These are phyloP conservation scores for Psammodynastes pulverulentus DNA, from an alignment of 2,113 vertebrate species.

Conservation along the genomic window DNA sequence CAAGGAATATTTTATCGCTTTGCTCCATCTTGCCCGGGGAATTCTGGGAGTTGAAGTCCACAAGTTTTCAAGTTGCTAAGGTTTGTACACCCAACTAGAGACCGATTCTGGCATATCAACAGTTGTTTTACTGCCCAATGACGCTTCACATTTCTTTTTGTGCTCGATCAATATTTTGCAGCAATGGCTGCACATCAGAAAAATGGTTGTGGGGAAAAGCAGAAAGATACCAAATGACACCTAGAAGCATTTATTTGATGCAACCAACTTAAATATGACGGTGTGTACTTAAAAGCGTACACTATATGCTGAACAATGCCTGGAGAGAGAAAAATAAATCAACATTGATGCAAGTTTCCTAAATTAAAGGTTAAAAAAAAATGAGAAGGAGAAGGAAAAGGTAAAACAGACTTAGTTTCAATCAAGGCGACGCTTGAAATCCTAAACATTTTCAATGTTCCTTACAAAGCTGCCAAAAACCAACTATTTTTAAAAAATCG, in stretches of 20 bases:
- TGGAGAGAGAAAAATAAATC: constrained; percentile 57
- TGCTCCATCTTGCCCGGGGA: not conserved
- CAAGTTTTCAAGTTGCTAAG: not conserved
- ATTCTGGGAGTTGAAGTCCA: not conserved
- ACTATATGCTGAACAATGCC: constrained; percentile 81
- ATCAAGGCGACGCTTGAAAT: constrained; percentile 72
- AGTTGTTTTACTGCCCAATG: not conserved
- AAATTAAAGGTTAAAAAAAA: constrained; percentile 75
- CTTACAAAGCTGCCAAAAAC: constrained; percentile 77
- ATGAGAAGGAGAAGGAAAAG: constrained; percentile 75
- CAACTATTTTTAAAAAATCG: constrained; percentile 74
- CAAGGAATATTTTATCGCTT: not conserved
- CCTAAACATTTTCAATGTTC: constrained; percentile 72
- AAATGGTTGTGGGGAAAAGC: not conserved
- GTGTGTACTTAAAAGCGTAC: constrained; percentile 77
- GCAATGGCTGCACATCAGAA: not conserved
- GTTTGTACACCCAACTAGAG: not conserved
- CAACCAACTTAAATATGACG: constrained; percentile 85
- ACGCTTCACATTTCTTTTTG: too few relatives aligned
- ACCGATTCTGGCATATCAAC: not conserved
- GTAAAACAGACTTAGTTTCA: constrained; percentile 71
- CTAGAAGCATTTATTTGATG: constrained; percentile 93
- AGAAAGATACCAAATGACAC: constrained; percentile 71
- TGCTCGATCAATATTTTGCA: not conserved
- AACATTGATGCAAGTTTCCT: constrained; percentile 73